Evolutionary conservation across 2,888 invertebrate genomes (phyloP).

Genomic region (Nymphalis urticae): DNA sequence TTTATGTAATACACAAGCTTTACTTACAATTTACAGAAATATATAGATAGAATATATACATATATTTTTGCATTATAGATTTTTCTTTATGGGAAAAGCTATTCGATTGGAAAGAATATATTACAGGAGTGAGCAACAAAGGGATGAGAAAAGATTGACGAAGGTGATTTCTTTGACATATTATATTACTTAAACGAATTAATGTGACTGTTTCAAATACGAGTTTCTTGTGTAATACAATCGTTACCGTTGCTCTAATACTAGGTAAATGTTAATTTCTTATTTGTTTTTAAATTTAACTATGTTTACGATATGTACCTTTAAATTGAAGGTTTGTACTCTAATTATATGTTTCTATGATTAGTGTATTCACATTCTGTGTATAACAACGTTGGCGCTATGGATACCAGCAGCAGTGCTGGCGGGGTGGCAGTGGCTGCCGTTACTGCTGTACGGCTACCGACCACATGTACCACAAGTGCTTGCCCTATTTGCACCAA

Average conservation of each 20-base stretch:
- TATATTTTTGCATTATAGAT: slow-evolving; percentile 54
- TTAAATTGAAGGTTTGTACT: not conserved
- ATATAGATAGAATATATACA: no score
- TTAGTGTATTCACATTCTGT: slow-evolving; percentile 68
- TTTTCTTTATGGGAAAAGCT: slow-evolving; percentile 74
- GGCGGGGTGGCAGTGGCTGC: slow-evolving; percentile 74
- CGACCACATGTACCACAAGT: slow-evolving; percentile 72
- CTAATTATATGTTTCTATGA: slow-evolving; percentile 4
- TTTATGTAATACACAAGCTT: no score
- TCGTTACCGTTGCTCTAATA: no score
- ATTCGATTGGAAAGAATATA: slow-evolving; percentile 70
- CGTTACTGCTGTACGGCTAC: slow-evolving; percentile 64
- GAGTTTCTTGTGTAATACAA: no score
- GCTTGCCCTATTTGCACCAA: slow-evolving; percentile 72
- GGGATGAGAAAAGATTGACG: slow-evolving; percentile 70
- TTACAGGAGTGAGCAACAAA: slow-evolving; percentile 68
- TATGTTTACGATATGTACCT: no score
- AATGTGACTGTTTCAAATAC: no score
- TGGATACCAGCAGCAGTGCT: slow-evolving; percentile 78
- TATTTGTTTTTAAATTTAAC: no score
- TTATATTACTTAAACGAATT: not conserved
- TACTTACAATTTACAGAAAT: no score
- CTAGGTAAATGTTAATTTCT: no score
- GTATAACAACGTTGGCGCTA: slow-evolving; percentile 67
- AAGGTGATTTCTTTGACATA: slow-evolving; percentile 53